Base-by-base conservation (phyloP, 2,113 vertebrate genomes). In the Lethenteron camtschaticum region DNA sequence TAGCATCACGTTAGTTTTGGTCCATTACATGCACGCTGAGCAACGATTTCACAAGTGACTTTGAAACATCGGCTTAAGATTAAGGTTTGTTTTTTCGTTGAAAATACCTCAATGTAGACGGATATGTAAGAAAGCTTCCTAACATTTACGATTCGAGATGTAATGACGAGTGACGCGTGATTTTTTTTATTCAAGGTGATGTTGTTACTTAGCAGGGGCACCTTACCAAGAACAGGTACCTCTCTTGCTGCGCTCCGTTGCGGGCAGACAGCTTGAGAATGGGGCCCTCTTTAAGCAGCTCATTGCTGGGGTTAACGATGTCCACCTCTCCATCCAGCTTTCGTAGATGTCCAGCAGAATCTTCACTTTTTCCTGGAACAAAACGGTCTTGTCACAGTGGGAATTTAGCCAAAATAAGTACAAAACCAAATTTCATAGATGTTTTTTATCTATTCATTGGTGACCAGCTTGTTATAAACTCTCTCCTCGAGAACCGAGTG, bases 221-320 rank as follows among this genome's bases (percentile, higher is more conserved):
- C 41, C 85, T 85, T 77, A 96, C 94, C 86, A 96, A 76, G 75
- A 94, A 95, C 73, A 97, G 84, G 74, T 97, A 92, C 69, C 94
- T 78, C 78, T 97, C 91, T 80, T 95, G 90, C 0, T 87, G 82
- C 0, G 87, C 87, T 74, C 94, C 91, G 0, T 90, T 97, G 80
- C 95, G 95, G 73, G 91, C 91, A 1, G 94, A 96, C 75, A 97
- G 84, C 75, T 97, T 97, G 80, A 89, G 89, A 75, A 97, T 91
- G 16, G 85, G 86, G 9, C 94, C 94, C 75, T 96, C 94, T 79
- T 96, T 96, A 77, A 96, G 91, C 73, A 97, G 83, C 74, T 97
- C 94, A 4, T 96, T 96, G 73, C 91, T 89, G 1, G 94, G 91
- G 74, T 96, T 96, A 58, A 97, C 94, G 4, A 97, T 96, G 75